Conservation (phyloP, 1,140 invertebrate genomes). For the Leptinotarsa defecta region DNA sequence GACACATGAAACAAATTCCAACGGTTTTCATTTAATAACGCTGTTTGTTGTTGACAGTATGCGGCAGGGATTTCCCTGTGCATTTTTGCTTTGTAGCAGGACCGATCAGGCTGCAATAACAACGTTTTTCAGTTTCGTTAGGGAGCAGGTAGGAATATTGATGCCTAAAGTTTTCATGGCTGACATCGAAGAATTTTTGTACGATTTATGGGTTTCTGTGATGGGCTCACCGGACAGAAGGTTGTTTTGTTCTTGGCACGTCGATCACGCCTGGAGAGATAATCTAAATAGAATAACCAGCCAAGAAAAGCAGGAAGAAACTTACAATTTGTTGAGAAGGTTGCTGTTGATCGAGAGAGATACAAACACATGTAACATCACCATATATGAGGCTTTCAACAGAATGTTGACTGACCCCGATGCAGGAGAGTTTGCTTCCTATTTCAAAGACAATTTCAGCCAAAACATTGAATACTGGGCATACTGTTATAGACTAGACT, state of each 20-base stretch:
- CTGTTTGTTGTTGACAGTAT: slow-evolving; percentile 30
- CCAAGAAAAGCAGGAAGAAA: slow-evolving; percentile 15
- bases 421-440: slow-evolving; percentile 11
- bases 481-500: slow-evolving; percentile 19
- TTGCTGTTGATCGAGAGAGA: not conserved
- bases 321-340: not conserved
- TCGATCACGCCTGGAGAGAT: slow-evolving; percentile 31
- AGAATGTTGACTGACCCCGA: slow-evolving; percentile 17
- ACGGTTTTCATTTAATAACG: slow-evolving; percentile 30
- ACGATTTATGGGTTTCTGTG: slow-evolving; percentile 32
- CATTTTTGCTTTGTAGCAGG: not conserved
- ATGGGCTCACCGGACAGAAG: slow-evolving; percentile 26
- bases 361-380: not conserved
- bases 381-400: not conserved
- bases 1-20: slow-evolving; percentile 32
- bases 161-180: slow-evolving; percentile 32
- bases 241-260: slow-evolving; percentile 34
- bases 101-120: slow-evolving; percentile 22
- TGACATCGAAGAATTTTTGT: slow-evolving; percentile 31
- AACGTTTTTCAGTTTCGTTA: slow-evolving; percentile 30
- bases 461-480: slow-evolving; percentile 20
- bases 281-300: slow-evolving; percentile 19
- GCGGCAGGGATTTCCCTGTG: slow-evolving; percentile 31
- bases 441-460: slow-evolving; percentile 27
- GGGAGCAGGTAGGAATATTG: slow-evolving; percentile 25